These are phyloP conservation scores for Acronicta psi DNA, from an alignment of 2,888 invertebrate species.

Conservation along the genomic window DNA sequence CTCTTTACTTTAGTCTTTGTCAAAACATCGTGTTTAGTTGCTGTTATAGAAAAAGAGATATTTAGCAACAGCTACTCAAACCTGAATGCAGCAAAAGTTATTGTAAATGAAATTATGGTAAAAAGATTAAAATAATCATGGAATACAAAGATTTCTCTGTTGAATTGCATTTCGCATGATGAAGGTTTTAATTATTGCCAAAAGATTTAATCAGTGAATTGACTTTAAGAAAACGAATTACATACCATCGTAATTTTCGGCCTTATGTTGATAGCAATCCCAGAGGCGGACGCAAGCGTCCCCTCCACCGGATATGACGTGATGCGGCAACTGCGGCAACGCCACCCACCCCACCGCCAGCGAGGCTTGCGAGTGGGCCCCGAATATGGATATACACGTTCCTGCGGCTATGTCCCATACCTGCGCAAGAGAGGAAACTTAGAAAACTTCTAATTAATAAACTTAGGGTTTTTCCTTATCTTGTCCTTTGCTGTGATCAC, in stretches of 20 bases:
- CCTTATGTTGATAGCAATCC: slow-evolving; percentile 86
- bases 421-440: slow-evolving; percentile 49
- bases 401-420: slow-evolving; percentile 72
- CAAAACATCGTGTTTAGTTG: slow-evolving; percentile 20
- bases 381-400: slow-evolving; percentile 88
- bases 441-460: not conserved
- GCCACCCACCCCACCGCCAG: slow-evolving; percentile 91
- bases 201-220: no score
- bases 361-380: slow-evolving; percentile 86
- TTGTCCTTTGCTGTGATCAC: no score
- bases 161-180: no score
- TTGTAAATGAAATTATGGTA: no score
- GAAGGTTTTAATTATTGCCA: no score
- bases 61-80: not conserved
- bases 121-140: no score
- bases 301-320: slow-evolving; percentile 91
- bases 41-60: slow-evolving; percentile 20
- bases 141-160: no score
- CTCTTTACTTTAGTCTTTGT: slow-evolving; percentile 16
- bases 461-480: no score
- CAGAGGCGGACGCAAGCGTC: slow-evolving; percentile 92
- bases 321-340: slow-evolving; percentile 84
- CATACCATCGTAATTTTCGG: slow-evolving; percentile 66
- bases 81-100: no score
- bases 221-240: slow-evolving; percentile 4